Evolutionary conservation across 53 echinoderm and acorn worm genomes (phyloP).

Genomic region (Paracentrotus lividus): DNA sequence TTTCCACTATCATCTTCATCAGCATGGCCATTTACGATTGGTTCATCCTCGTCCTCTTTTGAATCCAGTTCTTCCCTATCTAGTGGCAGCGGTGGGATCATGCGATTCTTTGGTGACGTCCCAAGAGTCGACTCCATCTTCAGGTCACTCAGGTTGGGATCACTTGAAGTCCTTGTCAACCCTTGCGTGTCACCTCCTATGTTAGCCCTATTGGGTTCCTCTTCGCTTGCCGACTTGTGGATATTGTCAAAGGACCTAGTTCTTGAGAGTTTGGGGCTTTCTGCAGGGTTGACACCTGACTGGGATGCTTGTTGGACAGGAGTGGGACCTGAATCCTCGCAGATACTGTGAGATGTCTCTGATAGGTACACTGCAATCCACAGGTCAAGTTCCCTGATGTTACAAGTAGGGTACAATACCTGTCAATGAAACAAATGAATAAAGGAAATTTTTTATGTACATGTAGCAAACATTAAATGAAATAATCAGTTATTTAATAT

Average conservation of each 20-base stretch:
- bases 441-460: not conserved
- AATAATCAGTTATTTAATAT: too few species aligned
- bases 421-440: constrained; percentile 16
- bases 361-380: constrained; percentile 92
- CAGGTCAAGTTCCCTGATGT: constrained; percentile 83
- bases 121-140: constrained; percentile 84
- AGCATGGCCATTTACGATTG: constrained; percentile 35
- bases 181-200: constrained; percentile 77
- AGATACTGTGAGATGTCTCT: constrained; percentile 74
- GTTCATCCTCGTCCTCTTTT: constrained; percentile 16
- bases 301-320: constrained; percentile 65
- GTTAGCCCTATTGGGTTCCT: constrained; percentile 80
- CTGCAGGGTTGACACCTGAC: constrained; percentile 62
- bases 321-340: constrained; percentile 55
- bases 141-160: constrained; percentile 90
- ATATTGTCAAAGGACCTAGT: constrained; percentile 92
- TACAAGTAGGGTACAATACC: constrained; percentile 89
- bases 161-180: constrained; percentile 85
- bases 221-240: constrained; percentile 82
- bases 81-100: constrained; percentile 58
- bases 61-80: constrained; percentile 46
- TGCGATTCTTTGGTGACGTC: constrained; percentile 75
- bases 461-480: too few species aligned
- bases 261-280: constrained; percentile 85
- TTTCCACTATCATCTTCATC: not conserved